Evolutionary conservation across 1,140 invertebrate genomes (phyloP).

Genomic region (Heliconius melpomene): DNA sequence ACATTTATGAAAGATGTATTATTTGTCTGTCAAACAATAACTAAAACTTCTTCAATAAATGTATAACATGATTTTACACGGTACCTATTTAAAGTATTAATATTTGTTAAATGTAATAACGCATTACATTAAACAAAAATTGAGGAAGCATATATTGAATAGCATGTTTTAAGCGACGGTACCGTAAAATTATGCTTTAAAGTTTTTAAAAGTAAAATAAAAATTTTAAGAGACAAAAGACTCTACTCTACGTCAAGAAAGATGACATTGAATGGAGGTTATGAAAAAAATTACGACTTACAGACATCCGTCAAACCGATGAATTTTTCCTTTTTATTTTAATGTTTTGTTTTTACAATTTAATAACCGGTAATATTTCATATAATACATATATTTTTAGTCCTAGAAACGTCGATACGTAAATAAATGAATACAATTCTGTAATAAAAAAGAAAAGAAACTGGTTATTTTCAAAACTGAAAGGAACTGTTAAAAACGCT

Average conservation of each 20-base stretch:
- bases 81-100: too few relatives aligned
- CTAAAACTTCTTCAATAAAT: too few relatives aligned
- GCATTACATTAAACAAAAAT: too few relatives aligned
- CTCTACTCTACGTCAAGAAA: neutral
- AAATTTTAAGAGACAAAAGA: neutral
- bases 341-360: neutral
- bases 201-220: neutral
- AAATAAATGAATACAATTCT: neutral
- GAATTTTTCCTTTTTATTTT: constrained; percentile 1
- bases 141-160: neutral
- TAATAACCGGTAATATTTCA: neutral
- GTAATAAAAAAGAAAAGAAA: neutral
- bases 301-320: neutral
- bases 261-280: neutral
- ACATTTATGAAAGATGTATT: too few relatives aligned
- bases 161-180: too few relatives aligned
- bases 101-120: too few relatives aligned
- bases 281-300: neutral
- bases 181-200: neutral
- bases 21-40: too few relatives aligned
- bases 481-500: neutral
- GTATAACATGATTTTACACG: too few relatives aligned
- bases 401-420: neutral
- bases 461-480: neutral
- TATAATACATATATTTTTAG: neutral